Percentiles rank a stretch among this genome's conserved stretches.
Evolutionary conservation across 2,113 vertebrate genomes (phyloP).

Genomic region (Oriolus oriolus): DNA sequence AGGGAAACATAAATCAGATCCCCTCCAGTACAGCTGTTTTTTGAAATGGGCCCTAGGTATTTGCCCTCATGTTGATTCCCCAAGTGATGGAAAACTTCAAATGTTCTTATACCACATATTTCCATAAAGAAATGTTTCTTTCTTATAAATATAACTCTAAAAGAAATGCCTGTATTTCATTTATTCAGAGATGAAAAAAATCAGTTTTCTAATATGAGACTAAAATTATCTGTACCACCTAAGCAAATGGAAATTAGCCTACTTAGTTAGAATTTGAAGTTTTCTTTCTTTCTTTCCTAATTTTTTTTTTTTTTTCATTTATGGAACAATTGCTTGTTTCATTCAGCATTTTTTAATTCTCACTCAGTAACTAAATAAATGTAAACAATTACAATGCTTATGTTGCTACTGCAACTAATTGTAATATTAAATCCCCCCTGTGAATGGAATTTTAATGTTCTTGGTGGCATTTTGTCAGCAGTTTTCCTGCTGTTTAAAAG

Average conservation of each 20-base stretch:
- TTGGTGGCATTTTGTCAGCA: slow-evolving; percentile 67
- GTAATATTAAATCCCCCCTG: slow-evolving; percentile 56
- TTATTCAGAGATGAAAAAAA: not conserved
- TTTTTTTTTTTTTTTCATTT: not conserved
- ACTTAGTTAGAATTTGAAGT: not conserved
- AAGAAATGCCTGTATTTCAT: not conserved
- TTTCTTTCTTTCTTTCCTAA: not conserved
- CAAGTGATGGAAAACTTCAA: not conserved
- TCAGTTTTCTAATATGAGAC: not conserved
- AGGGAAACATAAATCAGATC: not conserved
- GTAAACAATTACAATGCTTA: slow-evolving; percentile 46
- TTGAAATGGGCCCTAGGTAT: not conserved
- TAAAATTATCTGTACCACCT: not conserved
- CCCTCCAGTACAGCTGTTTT: accelerated
- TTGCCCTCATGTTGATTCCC: not conserved
- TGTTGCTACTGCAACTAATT: slow-evolving; percentile 51
- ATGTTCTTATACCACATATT: not conserved
- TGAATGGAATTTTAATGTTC: slow-evolving; percentile 55
- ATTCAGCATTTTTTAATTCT: slow-evolving; percentile 23
- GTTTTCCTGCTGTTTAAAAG: slow-evolving; percentile 70
- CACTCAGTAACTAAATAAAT: slow-evolving; percentile 51
- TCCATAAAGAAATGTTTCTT: not conserved
- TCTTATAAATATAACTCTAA: not conserved
- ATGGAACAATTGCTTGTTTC: not conserved
- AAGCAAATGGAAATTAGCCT: not conserved